Evolutionary conservation across 2,113 vertebrate genomes (phyloP).

Genomic region (Myiopsitta monachus): DNA sequence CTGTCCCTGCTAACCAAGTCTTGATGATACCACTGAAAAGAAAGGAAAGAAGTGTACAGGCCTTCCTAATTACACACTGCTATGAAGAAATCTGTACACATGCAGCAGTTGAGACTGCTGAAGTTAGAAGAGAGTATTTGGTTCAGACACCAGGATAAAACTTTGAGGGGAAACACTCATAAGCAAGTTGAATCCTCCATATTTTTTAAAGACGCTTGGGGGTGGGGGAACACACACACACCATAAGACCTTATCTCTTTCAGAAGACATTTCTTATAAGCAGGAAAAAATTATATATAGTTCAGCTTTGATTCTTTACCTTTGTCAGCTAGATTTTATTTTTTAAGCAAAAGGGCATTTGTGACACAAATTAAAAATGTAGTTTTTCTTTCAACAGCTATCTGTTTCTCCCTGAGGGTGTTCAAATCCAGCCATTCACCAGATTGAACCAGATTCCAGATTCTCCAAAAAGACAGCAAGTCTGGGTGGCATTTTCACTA

Average conservation of each 20-base stretch:
- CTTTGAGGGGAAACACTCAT: not conserved
- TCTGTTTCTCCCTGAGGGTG: not conserved
- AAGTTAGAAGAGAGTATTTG: not conserved
- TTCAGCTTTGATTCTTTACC: not conserved
- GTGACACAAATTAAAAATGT: not conserved
- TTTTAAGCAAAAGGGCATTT: not conserved
- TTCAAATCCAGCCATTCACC: not conserved
- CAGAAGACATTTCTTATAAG: not conserved
- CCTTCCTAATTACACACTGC: not conserved
- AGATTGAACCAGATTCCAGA: not conserved
- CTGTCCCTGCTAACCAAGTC: not conserved
- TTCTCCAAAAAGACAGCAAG: not conserved
- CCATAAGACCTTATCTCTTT: not conserved
- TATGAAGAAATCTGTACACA: not conserved
- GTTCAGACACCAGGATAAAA: not conserved
- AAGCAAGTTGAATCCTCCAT: not conserved
- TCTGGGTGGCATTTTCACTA: not conserved
- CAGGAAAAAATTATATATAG: not conserved
- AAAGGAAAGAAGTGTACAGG: not conserved
- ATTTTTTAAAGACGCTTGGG: not conserved
- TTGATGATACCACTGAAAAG: not conserved
- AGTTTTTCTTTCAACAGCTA: not conserved
- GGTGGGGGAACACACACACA: not conserved
- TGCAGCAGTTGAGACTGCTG: not conserved
- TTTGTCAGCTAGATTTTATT: not conserved